These are phyloP conservation scores for Notarius lentiginosus DNA, from an alignment of 2,113 vertebrate species.

Conservation along the genomic window DNA sequence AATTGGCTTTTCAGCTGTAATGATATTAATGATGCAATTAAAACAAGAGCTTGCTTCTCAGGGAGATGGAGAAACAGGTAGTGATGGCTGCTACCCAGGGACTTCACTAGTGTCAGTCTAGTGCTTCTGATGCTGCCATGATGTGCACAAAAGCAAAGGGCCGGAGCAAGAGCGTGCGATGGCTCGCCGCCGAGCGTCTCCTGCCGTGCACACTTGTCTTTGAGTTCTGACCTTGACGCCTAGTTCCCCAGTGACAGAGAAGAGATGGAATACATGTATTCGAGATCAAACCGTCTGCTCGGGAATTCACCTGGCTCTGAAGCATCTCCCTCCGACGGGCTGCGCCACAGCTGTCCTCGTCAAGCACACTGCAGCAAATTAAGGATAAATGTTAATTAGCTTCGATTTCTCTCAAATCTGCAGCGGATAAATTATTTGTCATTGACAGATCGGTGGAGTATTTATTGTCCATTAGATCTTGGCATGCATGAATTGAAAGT, in stretches of 20 bases:
- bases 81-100: conserved; percentile 65
- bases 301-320: conserved; percentile 67
- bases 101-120: conserved; percentile 69
- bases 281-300: conserved; percentile 68
- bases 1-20: conserved; percentile 63
- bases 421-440: conserved; percentile 37
- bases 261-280: conserved; percentile 76
- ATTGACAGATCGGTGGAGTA: conserved; percentile 42
- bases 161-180: conserved; percentile 44
- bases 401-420: conserved; percentile 49
- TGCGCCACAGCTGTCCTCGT: conserved; percentile 37
- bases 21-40: conserved; percentile 70
- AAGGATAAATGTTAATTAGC: conserved; percentile 60
- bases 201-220: conserved; percentile 63
- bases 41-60: conserved; percentile 58
- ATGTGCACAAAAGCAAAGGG: conserved; percentile 61
- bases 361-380: conserved; percentile 48
- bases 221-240: conserved; percentile 71
- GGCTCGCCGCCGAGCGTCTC: conserved; percentile 59
- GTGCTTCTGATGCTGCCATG: conserved; percentile 65
- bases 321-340: conserved; percentile 39
- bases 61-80: conserved; percentile 61
- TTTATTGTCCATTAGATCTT: conserved; percentile 39
- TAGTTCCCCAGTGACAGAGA: conserved; percentile 67
- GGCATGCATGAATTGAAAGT: conserved; percentile 20